Conservation (phyloP, 2,797 vertebrate species). For the Botia almorhae region DNA sequence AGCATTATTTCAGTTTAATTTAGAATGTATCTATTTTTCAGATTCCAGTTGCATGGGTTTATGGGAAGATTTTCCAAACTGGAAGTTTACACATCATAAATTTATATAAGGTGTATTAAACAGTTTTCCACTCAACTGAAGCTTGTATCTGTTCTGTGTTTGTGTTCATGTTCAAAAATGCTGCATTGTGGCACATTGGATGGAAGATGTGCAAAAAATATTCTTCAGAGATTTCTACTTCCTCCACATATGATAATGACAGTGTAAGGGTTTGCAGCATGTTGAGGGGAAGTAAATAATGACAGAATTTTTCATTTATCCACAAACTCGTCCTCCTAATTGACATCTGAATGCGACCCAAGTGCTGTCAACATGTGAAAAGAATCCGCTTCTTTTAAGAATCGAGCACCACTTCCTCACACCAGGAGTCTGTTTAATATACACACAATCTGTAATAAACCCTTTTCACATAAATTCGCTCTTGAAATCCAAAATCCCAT, state of each 20-base stretch:
- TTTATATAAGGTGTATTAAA: too few species aligned
- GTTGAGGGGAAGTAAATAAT: background rate
- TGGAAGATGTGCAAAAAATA: background rate
- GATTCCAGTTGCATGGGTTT: conserved; percentile 23
- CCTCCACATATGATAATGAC: background rate
- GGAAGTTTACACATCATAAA: background rate
- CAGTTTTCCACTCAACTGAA: too few species aligned
- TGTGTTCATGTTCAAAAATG: background rate
- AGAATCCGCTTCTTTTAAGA: background rate
- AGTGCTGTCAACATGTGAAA: background rate
- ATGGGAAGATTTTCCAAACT: background rate
- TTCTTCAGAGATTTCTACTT: background rate
- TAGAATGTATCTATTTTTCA: conserved; percentile 62
- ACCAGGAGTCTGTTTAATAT: conserved; percentile 25
- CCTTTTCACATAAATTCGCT: background rate
- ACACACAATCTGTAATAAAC: conserved; percentile 16
- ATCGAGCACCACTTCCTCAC: conserved; percentile 4
- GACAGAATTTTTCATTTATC: background rate
- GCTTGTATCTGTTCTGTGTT: background rate
- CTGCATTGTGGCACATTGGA: background rate
- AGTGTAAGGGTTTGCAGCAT: background rate
- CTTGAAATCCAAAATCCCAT: conserved; percentile 37
- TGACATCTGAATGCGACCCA: background rate
- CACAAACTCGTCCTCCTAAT: background rate
- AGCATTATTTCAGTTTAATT: conserved; percentile 75